phyloP scores from a whole-genome alignment of 2,797 vertebrate genomes.

The Platalea minor region DNA sequence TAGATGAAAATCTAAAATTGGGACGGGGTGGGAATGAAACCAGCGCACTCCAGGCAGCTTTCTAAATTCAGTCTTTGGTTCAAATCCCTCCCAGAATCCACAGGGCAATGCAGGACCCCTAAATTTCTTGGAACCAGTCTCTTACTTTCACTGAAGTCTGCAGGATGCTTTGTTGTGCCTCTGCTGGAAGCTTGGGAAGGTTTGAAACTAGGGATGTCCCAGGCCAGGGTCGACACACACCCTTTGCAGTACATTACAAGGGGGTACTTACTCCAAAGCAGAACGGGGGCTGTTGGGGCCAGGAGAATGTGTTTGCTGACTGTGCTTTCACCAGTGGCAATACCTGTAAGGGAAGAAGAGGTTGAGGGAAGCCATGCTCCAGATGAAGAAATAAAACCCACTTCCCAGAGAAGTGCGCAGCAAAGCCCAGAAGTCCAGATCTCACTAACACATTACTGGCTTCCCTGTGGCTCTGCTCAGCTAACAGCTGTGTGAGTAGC shows the following conservation, averaged over 20 bases:
- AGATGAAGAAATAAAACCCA: background rate
- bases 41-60: background rate
- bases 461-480: background rate
- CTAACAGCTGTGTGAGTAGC: constrained; percentile 32
- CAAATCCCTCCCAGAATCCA: background rate
- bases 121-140: background rate
- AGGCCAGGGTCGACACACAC: accelerated
- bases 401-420: background rate
- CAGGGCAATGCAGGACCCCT: background rate
- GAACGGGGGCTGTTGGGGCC: accelerated
- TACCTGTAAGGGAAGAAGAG: accelerated
- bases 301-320: background rate
- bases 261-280: background rate
- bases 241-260: background rate
- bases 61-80: constrained; percentile 15
- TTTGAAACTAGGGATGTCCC: background rate
- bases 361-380: background rate
- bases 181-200: background rate
- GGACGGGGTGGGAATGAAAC: background rate
- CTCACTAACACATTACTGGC: background rate
- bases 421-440: background rate
- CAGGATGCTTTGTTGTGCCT: background rate
- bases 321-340: background rate
- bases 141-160: background rate
- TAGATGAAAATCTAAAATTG: constrained; percentile 33